Percentiles rank a stretch among this genome's conserved stretches.
Conservation (phyloP, 2,113 vertebrate species). For the Athene cunicularia region DNA sequence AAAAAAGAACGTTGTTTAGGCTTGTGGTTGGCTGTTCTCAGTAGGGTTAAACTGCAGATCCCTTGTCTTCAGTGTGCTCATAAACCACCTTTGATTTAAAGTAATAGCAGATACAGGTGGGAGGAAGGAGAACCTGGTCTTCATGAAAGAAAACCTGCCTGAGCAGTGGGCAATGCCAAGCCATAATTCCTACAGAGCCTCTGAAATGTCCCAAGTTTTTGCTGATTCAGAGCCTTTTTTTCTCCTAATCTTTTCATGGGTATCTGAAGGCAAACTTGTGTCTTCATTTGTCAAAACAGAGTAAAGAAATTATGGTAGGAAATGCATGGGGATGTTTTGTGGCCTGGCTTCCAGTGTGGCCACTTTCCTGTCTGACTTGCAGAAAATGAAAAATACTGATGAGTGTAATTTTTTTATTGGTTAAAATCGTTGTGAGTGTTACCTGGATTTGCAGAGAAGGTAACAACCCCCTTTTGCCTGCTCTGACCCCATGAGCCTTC, state of each 20-base stretch:
- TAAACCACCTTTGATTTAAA: neutral
- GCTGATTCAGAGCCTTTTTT: neutral
- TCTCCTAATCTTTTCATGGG: neutral
- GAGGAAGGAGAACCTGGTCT: neutral
- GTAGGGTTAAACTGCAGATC: neutral
- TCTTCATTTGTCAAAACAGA: neutral
- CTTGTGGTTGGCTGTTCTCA: neutral
- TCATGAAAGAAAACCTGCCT: neutral
- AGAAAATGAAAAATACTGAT: neutral
- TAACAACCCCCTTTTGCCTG: neutral
- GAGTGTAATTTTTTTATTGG: neutral
- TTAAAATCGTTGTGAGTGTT: neutral
- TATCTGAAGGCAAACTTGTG: neutral
- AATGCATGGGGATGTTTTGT: neutral
- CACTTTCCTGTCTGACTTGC: neutral
- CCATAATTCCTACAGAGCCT: neutral
- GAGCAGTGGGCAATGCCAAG: neutral
- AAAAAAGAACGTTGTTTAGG: neutral
- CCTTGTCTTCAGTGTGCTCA: neutral
- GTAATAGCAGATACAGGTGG: neutral
- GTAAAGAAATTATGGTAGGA: neutral
- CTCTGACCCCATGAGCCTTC: neutral
- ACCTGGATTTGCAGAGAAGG: neutral
- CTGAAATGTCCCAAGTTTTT: neutral
- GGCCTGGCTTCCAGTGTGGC: neutral